These are phyloP conservation scores for Anisognathus igniventris DNA, from an alignment of 2,797 vertebrate species.

Conservation along the genomic window DNA sequence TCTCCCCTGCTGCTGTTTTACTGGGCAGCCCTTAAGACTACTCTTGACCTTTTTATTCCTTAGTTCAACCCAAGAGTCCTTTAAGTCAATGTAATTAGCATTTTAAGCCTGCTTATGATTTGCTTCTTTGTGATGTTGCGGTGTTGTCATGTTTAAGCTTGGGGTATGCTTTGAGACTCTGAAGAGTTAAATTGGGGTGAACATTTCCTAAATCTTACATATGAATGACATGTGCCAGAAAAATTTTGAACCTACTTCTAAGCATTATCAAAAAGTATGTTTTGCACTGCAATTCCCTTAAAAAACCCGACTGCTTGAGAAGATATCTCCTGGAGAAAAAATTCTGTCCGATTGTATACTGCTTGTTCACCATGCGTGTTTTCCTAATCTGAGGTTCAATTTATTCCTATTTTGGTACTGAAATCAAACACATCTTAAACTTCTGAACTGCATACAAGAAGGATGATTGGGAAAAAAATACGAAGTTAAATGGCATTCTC, in stretches of 20 bases:
- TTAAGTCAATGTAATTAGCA: neutral
- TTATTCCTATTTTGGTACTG: neutral
- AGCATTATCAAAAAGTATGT: neutral
- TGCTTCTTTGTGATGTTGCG: neutral
- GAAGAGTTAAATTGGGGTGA: neutral
- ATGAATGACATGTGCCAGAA: neutral
- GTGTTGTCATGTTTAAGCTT: neutral
- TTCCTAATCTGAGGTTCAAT: neutral
- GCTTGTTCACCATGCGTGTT: neutral
- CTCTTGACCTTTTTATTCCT: neutral
- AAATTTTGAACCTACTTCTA: neutral
- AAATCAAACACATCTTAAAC: neutral
- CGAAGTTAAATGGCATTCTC: neutral
- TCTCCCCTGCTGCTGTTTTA: neutral
- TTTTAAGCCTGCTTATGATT: neutral
- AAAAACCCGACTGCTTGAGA: neutral
- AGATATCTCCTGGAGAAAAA: neutral
- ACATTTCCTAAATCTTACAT: neutral
- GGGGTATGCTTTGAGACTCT: neutral
- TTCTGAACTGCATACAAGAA: neutral
- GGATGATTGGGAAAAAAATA: neutral
- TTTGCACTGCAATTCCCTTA: neutral
- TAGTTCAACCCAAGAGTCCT: neutral
- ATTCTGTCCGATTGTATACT: neutral
- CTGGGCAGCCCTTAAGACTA: neutral